phyloP scores from a whole-genome alignment of 2,888 invertebrate genomes.

The Papilio elwesi region DNA sequence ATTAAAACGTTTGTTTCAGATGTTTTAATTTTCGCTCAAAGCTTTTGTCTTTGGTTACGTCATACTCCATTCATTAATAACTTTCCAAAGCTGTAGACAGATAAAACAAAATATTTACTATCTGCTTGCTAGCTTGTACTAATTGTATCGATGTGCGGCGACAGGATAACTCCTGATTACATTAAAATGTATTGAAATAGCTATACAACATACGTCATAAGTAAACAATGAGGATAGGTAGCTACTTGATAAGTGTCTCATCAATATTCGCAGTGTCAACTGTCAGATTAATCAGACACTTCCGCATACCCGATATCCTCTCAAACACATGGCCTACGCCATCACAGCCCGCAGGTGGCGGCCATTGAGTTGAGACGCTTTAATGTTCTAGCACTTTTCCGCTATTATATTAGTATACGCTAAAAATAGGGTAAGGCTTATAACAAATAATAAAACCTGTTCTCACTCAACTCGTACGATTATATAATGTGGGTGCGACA shows the following conservation, averaged over 20 bases:
- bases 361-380: constrained; percentile 6
- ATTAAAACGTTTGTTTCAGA: constrained; percentile 7
- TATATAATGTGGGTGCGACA: too few species aligned
- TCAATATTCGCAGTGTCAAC: constrained; percentile 68
- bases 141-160: too few species aligned
- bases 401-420: constrained; percentile 1
- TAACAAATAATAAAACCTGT: neutral
- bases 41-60: constrained; percentile 10
- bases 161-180: too few species aligned
- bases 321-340: constrained; percentile 22
- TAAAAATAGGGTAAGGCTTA: constrained; percentile 13
- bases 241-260: constrained; percentile 59
- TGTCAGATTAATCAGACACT: constrained; percentile 59
- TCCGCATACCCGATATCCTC: constrained; percentile 31
- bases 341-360: constrained; percentile 28
- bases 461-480: neutral
- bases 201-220: neutral
- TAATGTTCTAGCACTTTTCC: constrained; percentile 9
- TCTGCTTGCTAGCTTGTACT: too few species aligned
- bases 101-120: neutral
- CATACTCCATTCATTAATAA: constrained; percentile 21
- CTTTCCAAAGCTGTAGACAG: neutral
- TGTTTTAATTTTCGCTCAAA: constrained; percentile 7
- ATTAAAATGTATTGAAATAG: neutral
- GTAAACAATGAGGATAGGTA: constrained; percentile 47